Evolutionary conservation across 2,888 invertebrate genomes (phyloP).

Genomic region (Zootermopsis nevadensis): DNA sequence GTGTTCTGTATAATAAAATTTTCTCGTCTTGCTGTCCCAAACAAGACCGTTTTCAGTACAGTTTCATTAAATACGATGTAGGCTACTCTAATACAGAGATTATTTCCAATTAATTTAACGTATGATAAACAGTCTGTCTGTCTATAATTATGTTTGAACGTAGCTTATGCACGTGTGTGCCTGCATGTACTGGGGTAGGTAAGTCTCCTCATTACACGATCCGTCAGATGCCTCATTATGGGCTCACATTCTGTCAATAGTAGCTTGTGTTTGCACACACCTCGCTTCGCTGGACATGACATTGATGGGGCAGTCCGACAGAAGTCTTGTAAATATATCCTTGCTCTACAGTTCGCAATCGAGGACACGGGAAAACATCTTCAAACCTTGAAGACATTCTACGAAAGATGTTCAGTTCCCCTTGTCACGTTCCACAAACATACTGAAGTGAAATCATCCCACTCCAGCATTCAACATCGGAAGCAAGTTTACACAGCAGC

Average conservation of each 20-base stretch:
- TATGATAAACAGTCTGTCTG: neutral
- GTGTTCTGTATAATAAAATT: too few species aligned
- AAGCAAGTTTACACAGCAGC: neutral
- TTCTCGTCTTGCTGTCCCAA: too few species aligned
- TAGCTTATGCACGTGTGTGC: neutral
- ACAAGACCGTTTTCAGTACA: too few species aligned
- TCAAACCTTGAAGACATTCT: neutral
- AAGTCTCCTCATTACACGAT: neutral
- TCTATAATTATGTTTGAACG: neutral
- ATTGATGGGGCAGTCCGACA: neutral
- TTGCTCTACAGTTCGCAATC: neutral
- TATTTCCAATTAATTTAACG: too few species aligned
- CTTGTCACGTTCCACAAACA: conserved; percentile 19
- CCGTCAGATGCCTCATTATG: neutral
- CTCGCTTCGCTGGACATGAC: neutral
- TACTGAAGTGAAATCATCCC: neutral
- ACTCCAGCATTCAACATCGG: neutral
- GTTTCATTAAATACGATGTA: too few species aligned
- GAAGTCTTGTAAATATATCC: neutral
- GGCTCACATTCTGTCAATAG: neutral
- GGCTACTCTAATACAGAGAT: too few species aligned
- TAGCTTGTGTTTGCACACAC: neutral
- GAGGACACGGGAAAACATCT: neutral
- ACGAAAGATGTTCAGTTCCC: neutral
- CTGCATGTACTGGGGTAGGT: neutral